phyloP scores from a whole-genome alignment of 2,797 vertebrate species.

The Falco rusticolus region DNA sequence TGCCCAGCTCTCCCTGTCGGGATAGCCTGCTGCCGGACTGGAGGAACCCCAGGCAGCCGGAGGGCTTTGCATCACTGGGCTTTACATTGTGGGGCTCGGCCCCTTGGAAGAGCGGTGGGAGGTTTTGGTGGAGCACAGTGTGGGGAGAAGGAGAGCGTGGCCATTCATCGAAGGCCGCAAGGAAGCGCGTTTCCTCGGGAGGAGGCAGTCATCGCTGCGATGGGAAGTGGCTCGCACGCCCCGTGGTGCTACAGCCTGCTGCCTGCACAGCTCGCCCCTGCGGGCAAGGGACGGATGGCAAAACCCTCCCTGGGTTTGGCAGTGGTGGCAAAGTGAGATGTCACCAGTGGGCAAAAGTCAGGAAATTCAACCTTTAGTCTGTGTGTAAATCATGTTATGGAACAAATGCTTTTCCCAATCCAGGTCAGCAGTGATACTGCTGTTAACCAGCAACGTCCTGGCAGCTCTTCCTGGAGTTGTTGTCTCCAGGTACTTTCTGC shows the following conservation, averaged over 20 bases:
- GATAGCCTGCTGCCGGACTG: fast-evolving
- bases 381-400: neutral
- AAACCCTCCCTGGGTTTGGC: neutral
- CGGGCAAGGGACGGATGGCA: fast-evolving
- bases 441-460: neutral
- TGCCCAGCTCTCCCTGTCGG: neutral
- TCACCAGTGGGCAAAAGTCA: neutral
- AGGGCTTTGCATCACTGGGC: neutral
- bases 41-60: neutral
- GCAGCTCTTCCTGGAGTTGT: neutral
- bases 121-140: neutral
- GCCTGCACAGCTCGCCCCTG: neutral
- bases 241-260: fast-evolving
- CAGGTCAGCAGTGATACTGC: neutral
- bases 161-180: neutral
- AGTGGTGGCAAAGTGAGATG: neutral
- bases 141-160: neutral
- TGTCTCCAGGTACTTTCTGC: constrained; percentile 17
- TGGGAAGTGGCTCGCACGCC: neutral
- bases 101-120: neutral
- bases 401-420: neutral
- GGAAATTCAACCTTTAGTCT: neutral
- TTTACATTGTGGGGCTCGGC: neutral
- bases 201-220: neutral
- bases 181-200: neutral